Evolutionary conservation across 1,140 invertebrate species (phyloP).

Genomic region (Drosophila melanica): DNA sequence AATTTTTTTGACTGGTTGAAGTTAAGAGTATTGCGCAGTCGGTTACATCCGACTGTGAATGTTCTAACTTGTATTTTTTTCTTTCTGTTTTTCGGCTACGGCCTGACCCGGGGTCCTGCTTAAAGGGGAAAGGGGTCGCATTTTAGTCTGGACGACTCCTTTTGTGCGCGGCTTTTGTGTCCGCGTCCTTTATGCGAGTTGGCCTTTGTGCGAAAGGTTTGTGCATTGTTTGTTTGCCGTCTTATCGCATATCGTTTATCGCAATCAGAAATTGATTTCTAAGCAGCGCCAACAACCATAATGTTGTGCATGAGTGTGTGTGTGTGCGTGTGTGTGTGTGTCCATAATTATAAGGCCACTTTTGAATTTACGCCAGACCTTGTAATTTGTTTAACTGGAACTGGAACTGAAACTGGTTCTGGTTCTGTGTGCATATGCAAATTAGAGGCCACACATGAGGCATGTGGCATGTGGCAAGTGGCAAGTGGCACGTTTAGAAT

Average conservation of each 20-base stretch:
- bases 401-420: background rate
- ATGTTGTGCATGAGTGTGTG: constrained; percentile 3
- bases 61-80: too few species aligned
- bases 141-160: constrained; percentile 20
- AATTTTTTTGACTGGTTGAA: too few species aligned
- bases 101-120: constrained; percentile 17
- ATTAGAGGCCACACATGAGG: constrained; percentile 48
- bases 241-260: constrained; percentile 52
- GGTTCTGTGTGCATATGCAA: constrained; percentile 25
- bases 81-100: background rate
- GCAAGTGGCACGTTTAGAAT: constrained; percentile 64
- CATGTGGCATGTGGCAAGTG: constrained; percentile 4
- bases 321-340: constrained; percentile 9
- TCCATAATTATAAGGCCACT: constrained; percentile 38
- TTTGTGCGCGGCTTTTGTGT: constrained; percentile 57
- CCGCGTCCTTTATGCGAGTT: constrained; percentile 40
- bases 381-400: constrained; percentile 39
- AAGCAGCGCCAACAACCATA: constrained; percentile 26
- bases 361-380: constrained; percentile 34
- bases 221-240: constrained; percentile 46
- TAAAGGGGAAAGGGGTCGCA: background rate
- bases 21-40: too few species aligned
- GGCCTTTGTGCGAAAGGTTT: constrained; percentile 34
- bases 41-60: too few species aligned
- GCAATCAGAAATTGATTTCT: constrained; percentile 66